Percentiles rank a stretch among this genome's conserved stretches.
Conservation (phyloP, 2,113 vertebrate genomes). For the Dicrurus megarhynchus region DNA sequence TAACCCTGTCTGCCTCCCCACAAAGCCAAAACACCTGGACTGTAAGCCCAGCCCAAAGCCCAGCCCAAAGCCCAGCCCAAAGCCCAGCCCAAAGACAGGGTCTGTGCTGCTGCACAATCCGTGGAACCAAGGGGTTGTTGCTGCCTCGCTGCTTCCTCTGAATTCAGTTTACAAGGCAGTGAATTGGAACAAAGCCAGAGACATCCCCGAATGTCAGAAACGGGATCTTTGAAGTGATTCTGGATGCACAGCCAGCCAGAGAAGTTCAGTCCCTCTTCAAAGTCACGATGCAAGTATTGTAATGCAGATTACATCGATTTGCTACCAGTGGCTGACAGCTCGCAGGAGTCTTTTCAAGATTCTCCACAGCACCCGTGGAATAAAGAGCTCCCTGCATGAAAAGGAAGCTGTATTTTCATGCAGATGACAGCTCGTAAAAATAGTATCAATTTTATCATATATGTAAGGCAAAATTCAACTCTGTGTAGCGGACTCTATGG, state of each 20-base stretch:
- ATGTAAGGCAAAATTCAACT: background rate
- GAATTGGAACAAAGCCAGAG: background rate
- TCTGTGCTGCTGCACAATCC: background rate
- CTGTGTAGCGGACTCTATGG: background rate
- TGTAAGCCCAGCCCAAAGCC: background rate
- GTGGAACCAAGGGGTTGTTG: background rate
- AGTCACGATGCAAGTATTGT: slow-evolving; percentile 47
- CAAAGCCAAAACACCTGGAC: background rate
- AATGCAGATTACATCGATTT: slow-evolving; percentile 51
- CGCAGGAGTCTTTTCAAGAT: slow-evolving; percentile 22
- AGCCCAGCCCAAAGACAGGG: background rate
- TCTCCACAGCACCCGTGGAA: background rate
- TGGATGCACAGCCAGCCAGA: background rate
- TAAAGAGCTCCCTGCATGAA: background rate
- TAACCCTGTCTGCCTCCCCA: background rate
- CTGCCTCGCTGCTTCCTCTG: background rate
- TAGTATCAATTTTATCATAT: background rate
- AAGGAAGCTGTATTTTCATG: slow-evolving; percentile 1
- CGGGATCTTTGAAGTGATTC: slow-evolving; percentile 11
- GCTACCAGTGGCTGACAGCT: slow-evolving; percentile 24
- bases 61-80: background rate
- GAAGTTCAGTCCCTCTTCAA: slow-evolving; percentile 8
- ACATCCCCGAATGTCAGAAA: slow-evolving; percentile 17
- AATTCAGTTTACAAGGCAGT: background rate
- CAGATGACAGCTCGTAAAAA: background rate